Evolutionary conservation across 2,888 invertebrate genomes (phyloP).

Genomic region (Apamea monoglypha): DNA sequence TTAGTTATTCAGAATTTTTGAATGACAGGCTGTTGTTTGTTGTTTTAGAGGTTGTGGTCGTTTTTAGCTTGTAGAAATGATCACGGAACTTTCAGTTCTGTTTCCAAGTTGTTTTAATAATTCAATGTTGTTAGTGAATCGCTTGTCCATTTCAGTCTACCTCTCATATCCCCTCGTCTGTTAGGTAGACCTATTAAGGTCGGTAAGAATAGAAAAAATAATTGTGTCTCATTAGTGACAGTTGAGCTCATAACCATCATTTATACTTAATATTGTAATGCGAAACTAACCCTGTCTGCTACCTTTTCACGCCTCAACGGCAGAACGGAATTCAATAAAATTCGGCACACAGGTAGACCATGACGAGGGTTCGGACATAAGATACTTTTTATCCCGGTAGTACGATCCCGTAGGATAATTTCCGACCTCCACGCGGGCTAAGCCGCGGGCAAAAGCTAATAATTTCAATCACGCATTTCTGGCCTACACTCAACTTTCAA

Average conservation of each 20-base stretch:
- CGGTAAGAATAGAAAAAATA: too few relatives aligned
- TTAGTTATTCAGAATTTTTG: constrained; percentile 18
- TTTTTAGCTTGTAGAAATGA: not conserved
- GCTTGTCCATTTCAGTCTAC: not conserved
- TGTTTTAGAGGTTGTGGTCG: not conserved
- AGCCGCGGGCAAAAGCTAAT: not conserved
- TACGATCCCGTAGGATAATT: not conserved
- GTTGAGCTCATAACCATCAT: not conserved
- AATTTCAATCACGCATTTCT: not conserved
- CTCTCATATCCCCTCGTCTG: not conserved
- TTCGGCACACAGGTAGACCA: not conserved
- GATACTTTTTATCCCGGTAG: not conserved
- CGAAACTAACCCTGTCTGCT: not conserved
- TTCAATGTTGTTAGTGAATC: not conserved
- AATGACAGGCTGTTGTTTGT: constrained; percentile 7
- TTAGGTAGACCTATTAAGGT: too few relatives aligned
- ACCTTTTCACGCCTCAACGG: not conserved
- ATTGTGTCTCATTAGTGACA: too few relatives aligned
- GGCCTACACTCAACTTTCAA: not conserved
- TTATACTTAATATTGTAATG: not conserved
- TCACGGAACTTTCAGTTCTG: not conserved
- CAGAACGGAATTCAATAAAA: not conserved
- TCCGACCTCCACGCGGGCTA: too few relatives aligned
- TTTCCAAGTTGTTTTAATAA: not conserved
- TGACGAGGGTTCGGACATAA: not conserved